Percentiles rank a stretch among this genome's conserved stretches.
phyloP scores from a whole-genome alignment of 1,140 invertebrate species.

The Nymphalis io region DNA sequence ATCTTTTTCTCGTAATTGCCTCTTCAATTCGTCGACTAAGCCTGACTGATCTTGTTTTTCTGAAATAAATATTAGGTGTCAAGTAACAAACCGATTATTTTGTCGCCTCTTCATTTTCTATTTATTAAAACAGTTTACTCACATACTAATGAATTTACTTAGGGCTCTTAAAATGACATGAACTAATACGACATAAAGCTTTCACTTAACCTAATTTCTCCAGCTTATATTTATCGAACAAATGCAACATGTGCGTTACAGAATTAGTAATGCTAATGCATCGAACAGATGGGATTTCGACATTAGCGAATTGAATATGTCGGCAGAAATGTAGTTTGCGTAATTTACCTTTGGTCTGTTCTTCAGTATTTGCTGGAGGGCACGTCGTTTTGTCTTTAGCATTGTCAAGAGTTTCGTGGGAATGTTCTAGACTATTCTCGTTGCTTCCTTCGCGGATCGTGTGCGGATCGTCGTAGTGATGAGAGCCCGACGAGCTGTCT shows the following conservation, averaged over 20 bases:
- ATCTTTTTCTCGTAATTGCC: constrained; percentile 97
- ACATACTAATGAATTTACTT: constrained; percentile 40
- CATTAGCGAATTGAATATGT: constrained; percentile 29
- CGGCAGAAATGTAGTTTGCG: constrained; percentile 8
- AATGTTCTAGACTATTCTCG: constrained; percentile 80
- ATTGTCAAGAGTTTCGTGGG: constrained; percentile 72
- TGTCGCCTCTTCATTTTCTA: constrained; percentile 26
- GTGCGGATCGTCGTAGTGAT: constrained; percentile 76
- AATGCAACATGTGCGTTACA: constrained; percentile 28
- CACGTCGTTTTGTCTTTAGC: constrained; percentile 65
- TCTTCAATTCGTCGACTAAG: constrained; percentile 92
- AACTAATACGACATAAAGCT: constrained; percentile 23
- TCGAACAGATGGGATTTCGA: constrained; percentile 21
- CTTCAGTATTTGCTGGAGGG: constrained; percentile 57
- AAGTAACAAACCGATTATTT: not conserved
- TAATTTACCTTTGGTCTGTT: constrained; percentile 70
- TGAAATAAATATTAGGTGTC: constrained; percentile 43
- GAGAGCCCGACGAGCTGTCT: constrained; percentile 73
- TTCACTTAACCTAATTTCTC: constrained; percentile 45
- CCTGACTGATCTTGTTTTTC: constrained; percentile 72
- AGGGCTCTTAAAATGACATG: constrained; percentile 31
- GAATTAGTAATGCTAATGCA: constrained; percentile 22
- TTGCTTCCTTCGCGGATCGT: constrained; percentile 79
- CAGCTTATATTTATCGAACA: constrained; percentile 26
- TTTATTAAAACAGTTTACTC: constrained; percentile 24